phyloP scores from a whole-genome alignment of 2,797 vertebrate species.

The Gephyroberyx darwinii region DNA sequence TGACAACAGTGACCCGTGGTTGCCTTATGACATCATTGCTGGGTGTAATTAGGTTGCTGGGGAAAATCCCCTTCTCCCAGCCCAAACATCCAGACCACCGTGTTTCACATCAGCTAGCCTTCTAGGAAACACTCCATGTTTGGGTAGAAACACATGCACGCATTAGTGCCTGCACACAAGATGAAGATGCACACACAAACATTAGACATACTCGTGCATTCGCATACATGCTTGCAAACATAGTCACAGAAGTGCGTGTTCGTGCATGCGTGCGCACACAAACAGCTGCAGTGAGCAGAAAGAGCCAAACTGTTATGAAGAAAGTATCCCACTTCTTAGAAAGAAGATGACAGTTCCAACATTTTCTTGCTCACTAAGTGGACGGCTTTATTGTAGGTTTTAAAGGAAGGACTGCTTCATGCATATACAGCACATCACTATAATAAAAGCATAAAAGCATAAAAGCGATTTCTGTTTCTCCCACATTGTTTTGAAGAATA shows the following conservation, averaged over 20 bases:
- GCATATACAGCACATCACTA: background rate
- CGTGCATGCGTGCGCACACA: background rate
- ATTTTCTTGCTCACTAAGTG: slow-evolving; percentile 14
- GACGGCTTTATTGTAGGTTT: background rate
- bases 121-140: slow-evolving; percentile 68
- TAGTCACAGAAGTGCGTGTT: background rate
- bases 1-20: slow-evolving; percentile 73
- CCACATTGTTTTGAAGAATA: slow-evolving; percentile 20
- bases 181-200: slow-evolving; percentile 21
- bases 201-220: background rate
- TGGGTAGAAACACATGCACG: slow-evolving; percentile 53
- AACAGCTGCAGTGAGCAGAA: slow-evolving; percentile 57
- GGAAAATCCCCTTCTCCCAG: slow-evolving; percentile 69
- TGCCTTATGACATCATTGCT: slow-evolving; percentile 75
- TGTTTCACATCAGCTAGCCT: slow-evolving; percentile 50
- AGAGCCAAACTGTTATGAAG: slow-evolving; percentile 44
- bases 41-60: slow-evolving; percentile 69
- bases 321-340: slow-evolving; percentile 48
- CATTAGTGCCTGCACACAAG: slow-evolving; percentile 33
- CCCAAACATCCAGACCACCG: slow-evolving; percentile 66
- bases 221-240: background rate
- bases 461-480: background rate
- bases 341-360: slow-evolving; percentile 41
- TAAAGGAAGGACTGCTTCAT: background rate
- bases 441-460: no score